Conservation (phyloP, 2,113 vertebrate genomes). For the Sander lucioperca region DNA sequence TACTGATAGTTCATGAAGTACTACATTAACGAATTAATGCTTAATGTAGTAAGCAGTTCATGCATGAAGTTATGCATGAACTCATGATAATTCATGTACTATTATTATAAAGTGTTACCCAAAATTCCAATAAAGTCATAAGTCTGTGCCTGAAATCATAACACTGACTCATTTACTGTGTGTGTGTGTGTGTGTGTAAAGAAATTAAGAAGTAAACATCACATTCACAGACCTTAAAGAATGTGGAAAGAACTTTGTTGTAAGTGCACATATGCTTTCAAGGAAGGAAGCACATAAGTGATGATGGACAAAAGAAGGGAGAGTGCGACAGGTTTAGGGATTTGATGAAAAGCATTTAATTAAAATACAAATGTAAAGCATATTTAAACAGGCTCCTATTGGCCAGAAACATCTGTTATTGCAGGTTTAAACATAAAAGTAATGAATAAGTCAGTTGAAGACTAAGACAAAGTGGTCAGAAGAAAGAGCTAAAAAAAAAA, state of each 20-base stretch:
- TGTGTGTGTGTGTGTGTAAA: no score
- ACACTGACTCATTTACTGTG: no score
- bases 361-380: not conserved
- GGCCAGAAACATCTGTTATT: not conserved
- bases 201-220: not conserved
- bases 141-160: no score
- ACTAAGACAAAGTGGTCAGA: not conserved
- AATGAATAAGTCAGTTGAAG: not conserved
- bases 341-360: slow-evolving; percentile 5
- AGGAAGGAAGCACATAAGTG: not conserved
- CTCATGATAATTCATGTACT: no score
- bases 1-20: no score
- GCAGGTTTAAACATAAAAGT: not conserved
- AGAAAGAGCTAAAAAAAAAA: not conserved
- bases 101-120: no score
- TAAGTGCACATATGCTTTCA: not conserved
- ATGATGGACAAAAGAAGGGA: not conserved
- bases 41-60: no score
- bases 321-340: not conserved
- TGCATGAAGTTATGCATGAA: no score
- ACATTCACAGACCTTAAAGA: not conserved
- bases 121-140: no score
- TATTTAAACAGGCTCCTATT: not conserved
- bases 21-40: no score
- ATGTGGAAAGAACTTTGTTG: not conserved